Evolutionary conservation across 2,113 vertebrate genomes (phyloP), one percentile per base, ranked within the genome.

Genomic region (Halcyon malimbica): DNA sequence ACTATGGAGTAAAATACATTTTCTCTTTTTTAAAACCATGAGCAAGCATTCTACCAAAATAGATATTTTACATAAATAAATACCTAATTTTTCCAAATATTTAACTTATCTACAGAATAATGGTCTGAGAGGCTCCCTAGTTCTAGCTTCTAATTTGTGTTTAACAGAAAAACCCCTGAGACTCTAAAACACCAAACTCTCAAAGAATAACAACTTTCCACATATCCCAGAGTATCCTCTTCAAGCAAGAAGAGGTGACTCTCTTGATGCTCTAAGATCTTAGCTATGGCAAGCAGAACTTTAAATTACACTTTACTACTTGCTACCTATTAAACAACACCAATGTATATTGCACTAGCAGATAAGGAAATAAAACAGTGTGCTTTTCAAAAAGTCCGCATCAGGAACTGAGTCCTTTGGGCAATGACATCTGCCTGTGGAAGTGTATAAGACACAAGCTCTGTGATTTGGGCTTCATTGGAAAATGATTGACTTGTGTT

Each of bases 401-500:
- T 62, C 90, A 70, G 63, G 62, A 86, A 76, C 77, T 71, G 53
- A 89, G 81, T 86, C 86, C 68, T 64, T 35, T 60, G 85, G 76
- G 88, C 54, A 44, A 54, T 25, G 8, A 7, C 63, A 64, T 35
- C 51, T 90, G 73, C 81, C 83, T 76, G 57, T 62, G 50, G 71
- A 90, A 93, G 35, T 62, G 1, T 57, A 89, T 84, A 81, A 93
- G 94, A 83, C 63, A 68, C 54, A 76, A n/a, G 44, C 56, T 48
- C 56, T 77, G 23, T 78, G 50, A 71, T 56, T 91, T 48, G 78
- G 77, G 69, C 70, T 83, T 95, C 87, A 57, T 84, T 81, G 91
- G 87, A 91, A 89, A 89, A 87, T 48, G 44, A 74, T 68, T 87
- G 95, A 57, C 87, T 81, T 94, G 87, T 88, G 37, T 87, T 96